These are phyloP conservation scores for Ferdinandea cuprea DNA, from an alignment of 2,888 invertebrate species.

Conservation along the genomic window DNA sequence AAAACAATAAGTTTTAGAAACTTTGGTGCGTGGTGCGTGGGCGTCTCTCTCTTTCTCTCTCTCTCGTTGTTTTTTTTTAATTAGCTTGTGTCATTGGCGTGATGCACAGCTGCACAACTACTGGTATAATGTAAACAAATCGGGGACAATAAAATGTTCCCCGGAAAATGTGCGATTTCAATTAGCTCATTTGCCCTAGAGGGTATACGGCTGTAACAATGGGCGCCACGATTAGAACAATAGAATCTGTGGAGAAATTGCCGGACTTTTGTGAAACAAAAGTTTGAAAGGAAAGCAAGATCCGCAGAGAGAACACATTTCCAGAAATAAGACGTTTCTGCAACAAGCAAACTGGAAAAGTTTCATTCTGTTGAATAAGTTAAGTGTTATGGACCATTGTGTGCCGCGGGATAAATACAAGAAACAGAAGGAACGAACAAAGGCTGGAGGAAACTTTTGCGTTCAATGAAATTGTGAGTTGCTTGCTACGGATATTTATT, in stretches of 20 bases:
- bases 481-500: neutral
- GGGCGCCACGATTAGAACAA: neutral
- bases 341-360: constrained; percentile 7
- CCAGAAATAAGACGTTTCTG: neutral
- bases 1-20: no score
- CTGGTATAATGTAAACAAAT: neutral
- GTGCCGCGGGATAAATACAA: neutral
- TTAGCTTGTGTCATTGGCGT: neutral
- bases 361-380: constrained; percentile 33
- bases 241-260: constrained; percentile 3
- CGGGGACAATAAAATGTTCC: constrained; percentile 29
- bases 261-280: constrained; percentile 8
- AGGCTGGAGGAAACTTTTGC: neutral
- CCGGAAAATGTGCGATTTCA: constrained; percentile 40
- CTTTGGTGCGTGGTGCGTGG: no score
- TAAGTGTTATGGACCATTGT: constrained; percentile 28
- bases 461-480: neutral
- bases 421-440: neutral
- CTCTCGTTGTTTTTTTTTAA: no score
- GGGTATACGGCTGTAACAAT: neutral
- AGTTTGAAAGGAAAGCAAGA: constrained; percentile 6
- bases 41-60: no score
- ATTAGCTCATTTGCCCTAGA: constrained; percentile 23
- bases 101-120: no score
- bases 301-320: neutral